phyloP scores from a whole-genome alignment of 2,113 vertebrate species.

The Cavia porcellus region DNA sequence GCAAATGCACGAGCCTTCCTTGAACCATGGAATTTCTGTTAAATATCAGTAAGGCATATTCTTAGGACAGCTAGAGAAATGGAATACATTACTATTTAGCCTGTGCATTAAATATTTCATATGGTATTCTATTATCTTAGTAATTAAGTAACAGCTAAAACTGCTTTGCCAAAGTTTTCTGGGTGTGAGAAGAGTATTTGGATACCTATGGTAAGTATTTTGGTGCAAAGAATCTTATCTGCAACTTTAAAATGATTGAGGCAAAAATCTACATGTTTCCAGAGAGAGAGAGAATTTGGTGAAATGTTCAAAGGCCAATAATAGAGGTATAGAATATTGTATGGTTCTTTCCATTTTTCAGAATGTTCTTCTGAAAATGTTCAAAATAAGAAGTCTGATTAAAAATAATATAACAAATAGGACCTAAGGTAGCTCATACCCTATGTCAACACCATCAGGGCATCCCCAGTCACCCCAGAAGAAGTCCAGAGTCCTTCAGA shows the following conservation, averaged over 20 bases:
- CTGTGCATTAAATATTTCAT: neutral
- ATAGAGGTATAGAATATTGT: neutral
- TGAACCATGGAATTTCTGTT: neutral
- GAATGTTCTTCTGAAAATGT: slow-evolving; percentile 19
- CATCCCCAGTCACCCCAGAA: neutral
- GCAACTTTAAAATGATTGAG: slow-evolving; percentile 16
- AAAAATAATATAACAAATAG: slow-evolving; percentile 2
- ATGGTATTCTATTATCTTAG: neutral
- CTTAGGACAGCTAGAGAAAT: neutral
- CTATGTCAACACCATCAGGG: neutral
- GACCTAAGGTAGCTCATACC: neutral
- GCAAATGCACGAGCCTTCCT: neutral
- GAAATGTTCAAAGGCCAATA: neutral
- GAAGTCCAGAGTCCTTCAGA: neutral
- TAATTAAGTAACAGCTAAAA: neutral
- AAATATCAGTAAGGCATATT: neutral
- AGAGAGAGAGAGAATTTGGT: neutral
- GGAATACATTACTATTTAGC: neutral
- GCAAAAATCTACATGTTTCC: neutral
- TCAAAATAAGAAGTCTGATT: neutral
- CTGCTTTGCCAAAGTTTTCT: slow-evolving; percentile 27
- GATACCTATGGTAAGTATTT: neutral
- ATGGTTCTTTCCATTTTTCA: slow-evolving; percentile 5
- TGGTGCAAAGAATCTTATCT: neutral
- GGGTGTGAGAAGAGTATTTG: neutral